Evolutionary conservation across 1,140 invertebrate species (phyloP).

Genomic region (Drosophila mauritiana): DNA sequence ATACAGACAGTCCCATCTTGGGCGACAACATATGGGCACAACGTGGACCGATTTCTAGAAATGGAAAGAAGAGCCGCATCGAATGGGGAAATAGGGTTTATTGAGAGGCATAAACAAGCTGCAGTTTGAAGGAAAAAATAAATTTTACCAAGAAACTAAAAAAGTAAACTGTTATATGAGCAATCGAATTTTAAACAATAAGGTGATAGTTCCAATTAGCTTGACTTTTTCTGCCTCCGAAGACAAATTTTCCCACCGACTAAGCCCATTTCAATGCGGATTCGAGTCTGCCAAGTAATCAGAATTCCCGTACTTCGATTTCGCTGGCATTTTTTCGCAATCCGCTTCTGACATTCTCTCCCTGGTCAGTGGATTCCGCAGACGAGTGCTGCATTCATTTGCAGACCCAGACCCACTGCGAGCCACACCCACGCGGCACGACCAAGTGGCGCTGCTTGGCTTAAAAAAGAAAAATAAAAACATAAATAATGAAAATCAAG

Average conservation of each 20-base stretch:
- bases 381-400: constrained; percentile 30
- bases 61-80: constrained; percentile 21
- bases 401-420: constrained; percentile 30
- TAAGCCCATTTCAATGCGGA: constrained; percentile 23
- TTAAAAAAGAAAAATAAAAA: constrained; percentile 7
- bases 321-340: constrained; percentile 40
- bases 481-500: constrained; percentile 22
- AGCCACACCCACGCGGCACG: constrained; percentile 41
- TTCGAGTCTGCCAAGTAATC: constrained; percentile 15
- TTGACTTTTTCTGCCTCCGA: too few species aligned
- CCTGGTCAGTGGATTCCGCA: constrained; percentile 38
- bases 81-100: constrained; percentile 32
- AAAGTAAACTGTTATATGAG: too few species aligned
- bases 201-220: too few species aligned
- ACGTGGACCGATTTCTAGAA: constrained; percentile 49
- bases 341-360: constrained; percentile 41
- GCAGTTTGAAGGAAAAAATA: constrained; percentile 5
- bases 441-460: constrained; percentile 19
- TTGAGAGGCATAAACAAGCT: constrained; percentile 18
- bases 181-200: too few species aligned
- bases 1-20: constrained; percentile 23
- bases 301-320: constrained; percentile 16
- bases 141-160: constrained; percentile 8
- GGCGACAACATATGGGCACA: constrained; percentile 73
- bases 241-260: neutral